These are phyloP conservation scores for Chloromyia formosa DNA, from an alignment of 2,888 invertebrate genomes.

Conservation along the genomic window DNA sequence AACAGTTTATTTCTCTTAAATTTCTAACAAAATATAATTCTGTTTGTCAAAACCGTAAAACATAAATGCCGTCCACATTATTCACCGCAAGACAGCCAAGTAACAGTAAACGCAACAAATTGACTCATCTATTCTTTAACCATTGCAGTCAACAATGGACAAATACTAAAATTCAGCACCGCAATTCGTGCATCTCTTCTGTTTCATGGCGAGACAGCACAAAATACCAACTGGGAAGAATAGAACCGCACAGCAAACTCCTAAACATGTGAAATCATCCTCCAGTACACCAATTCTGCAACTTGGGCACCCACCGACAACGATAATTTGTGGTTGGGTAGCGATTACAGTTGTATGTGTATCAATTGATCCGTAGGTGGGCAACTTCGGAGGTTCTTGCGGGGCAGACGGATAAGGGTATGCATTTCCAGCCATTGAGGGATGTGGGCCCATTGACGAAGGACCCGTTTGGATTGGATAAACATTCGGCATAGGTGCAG, in stretches of 20 bases:
- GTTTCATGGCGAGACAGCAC: slow-evolving; percentile 85
- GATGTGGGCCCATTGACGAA: not conserved
- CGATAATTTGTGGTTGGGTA: slow-evolving; percentile 79
- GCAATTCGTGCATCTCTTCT: slow-evolving; percentile 87
- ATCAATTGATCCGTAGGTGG: slow-evolving; percentile 60
- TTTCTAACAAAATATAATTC: too few relatives aligned
- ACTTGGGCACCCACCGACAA: slow-evolving; percentile 88
- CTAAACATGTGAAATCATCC: slow-evolving; percentile 86
- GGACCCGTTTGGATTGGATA: slow-evolving; percentile 17
- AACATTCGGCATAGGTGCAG: not conserved
- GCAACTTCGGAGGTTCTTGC: slow-evolving; percentile 25
- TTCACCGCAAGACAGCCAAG: too few relatives aligned
- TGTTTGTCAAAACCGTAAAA: too few relatives aligned
- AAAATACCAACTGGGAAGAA: slow-evolving; percentile 89
- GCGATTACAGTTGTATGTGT: slow-evolving; percentile 68
- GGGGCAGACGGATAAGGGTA: slow-evolving; percentile 17
- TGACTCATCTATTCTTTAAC: too few relatives aligned
- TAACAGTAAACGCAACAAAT: too few relatives aligned
- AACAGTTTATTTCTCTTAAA: too few relatives aligned
- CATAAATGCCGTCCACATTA: too few relatives aligned
- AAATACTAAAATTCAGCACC: slow-evolving; percentile 74
- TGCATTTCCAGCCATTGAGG: not conserved
- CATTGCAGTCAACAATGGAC: too few relatives aligned
- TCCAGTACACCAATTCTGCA: slow-evolving; percentile 88
- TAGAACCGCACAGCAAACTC: slow-evolving; percentile 83